Evolutionary conservation across 1,140 invertebrate species (phyloP).

Genomic region (Hyles euphorbiae): DNA sequence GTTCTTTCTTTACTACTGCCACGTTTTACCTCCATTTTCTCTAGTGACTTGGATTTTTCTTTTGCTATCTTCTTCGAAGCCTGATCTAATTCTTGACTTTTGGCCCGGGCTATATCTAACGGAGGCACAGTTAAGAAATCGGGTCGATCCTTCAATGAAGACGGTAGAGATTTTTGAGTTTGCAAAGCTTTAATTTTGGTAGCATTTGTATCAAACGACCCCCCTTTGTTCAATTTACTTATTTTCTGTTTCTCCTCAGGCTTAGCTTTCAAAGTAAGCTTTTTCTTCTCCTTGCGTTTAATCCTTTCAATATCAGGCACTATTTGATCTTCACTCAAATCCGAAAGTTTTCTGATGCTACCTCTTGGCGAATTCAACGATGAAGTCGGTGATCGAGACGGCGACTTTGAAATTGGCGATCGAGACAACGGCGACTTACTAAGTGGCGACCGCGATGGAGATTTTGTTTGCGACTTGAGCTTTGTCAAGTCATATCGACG

Average conservation of each 20-base stretch:
- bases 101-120: constrained; percentile 77
- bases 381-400: constrained; percentile 70
- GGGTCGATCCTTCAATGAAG: constrained; percentile 69
- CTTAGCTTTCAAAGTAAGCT: constrained; percentile 64
- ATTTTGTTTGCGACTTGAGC: constrained; percentile 55
- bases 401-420: constrained; percentile 71
- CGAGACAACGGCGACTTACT: constrained; percentile 60
- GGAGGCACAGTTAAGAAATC: constrained; percentile 75
- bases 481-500: constrained; percentile 66
- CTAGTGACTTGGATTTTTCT: constrained; percentile 80
- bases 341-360: constrained; percentile 70
- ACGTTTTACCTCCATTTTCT: constrained; percentile 78
- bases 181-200: constrained; percentile 64
- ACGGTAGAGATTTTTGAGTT: constrained; percentile 74
- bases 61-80: constrained; percentile 74
- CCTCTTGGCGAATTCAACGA: constrained; percentile 72
- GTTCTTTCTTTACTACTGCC: constrained; percentile 79
- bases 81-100: constrained; percentile 79
- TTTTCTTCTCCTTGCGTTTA: constrained; percentile 72
- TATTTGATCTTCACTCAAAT: constrained; percentile 77
- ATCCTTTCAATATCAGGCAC: constrained; percentile 77
- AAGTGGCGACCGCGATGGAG: constrained; percentile 59
- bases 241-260: constrained; percentile 64
- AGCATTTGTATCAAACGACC: constrained; percentile 70
- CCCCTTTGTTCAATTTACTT: constrained; percentile 61